These are phyloP conservation scores for Elymnias hypermnestra DNA, from an alignment of 1,140 invertebrate genomes.

Conservation along the genomic window DNA sequence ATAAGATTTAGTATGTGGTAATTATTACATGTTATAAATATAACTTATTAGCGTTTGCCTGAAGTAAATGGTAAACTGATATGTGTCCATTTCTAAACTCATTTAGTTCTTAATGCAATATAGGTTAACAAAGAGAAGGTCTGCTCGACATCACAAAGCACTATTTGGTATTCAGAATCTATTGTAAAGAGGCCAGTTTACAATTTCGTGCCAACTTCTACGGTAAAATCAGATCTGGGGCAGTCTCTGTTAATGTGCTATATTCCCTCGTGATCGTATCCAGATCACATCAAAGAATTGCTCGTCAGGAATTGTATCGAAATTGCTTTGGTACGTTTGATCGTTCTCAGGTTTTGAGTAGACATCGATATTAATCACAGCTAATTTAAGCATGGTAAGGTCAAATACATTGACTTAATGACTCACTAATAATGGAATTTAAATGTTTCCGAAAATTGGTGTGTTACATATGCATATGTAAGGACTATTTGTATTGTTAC, in stretches of 20 bases:
- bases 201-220: constrained; percentile 70
- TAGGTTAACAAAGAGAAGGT: constrained; percentile 4
- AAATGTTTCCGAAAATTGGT: no score
- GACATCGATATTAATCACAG: not conserved
- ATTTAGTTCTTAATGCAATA: no score
- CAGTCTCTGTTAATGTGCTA: constrained; percentile 58
- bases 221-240: constrained; percentile 59
- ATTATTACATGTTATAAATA: no score
- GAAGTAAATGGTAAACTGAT: no score
- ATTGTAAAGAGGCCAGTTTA: constrained; percentile 73
- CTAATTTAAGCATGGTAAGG: no score
- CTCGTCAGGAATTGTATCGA: constrained; percentile 1
- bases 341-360: not conserved
- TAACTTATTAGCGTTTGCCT: no score
- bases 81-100: no score
- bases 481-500: no score
- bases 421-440: no score
- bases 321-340: not conserved
- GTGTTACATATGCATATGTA: no score
- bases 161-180: constrained; percentile 30
- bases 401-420: no score
- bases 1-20: no score
- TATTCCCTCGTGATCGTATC: constrained; percentile 53
- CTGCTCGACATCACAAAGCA: constrained; percentile 20
- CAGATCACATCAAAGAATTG: constrained; percentile 66